These are phyloP conservation scores for Delichon dasypus DNA, from an alignment of 2,797 vertebrate genomes.

Conservation along the genomic window DNA sequence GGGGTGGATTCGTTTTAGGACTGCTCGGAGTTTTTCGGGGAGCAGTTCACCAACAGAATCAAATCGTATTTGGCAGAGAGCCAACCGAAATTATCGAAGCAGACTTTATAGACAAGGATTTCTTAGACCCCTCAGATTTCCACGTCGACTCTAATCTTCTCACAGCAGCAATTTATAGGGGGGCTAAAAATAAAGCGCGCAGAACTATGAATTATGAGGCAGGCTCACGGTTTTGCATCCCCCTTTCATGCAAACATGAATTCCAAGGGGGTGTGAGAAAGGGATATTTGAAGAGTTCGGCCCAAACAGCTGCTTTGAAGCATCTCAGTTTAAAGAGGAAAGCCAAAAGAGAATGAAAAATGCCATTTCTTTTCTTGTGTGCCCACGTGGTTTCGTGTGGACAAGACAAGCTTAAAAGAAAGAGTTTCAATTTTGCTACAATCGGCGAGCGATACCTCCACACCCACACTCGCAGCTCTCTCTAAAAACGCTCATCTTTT, in stretches of 20 bases:
- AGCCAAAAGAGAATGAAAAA: background rate
- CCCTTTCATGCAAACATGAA: background rate
- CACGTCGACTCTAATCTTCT: background rate
- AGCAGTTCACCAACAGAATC: background rate
- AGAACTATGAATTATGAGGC: background rate
- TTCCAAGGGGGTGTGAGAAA: background rate
- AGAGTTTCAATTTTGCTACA: background rate
- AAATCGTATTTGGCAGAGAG: background rate
- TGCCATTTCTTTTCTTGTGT: background rate
- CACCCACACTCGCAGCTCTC: background rate
- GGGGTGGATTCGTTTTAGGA: background rate
- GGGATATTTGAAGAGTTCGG: background rate
- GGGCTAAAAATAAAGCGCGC: constrained; percentile 8
- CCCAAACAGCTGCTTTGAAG: background rate
- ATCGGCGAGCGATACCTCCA: background rate
- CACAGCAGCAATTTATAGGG: background rate
- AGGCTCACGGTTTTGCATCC: background rate
- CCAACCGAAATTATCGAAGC: background rate
- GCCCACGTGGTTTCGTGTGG: background rate
- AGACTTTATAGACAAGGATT: background rate
- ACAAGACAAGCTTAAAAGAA: background rate
- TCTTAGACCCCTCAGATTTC: background rate
- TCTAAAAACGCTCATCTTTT: background rate
- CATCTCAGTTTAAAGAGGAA: background rate
- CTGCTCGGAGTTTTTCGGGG: background rate